Evolutionary conservation across 2,797 vertebrate species (phyloP).

Genomic region (Odontamblyopus rebecca): DNA sequence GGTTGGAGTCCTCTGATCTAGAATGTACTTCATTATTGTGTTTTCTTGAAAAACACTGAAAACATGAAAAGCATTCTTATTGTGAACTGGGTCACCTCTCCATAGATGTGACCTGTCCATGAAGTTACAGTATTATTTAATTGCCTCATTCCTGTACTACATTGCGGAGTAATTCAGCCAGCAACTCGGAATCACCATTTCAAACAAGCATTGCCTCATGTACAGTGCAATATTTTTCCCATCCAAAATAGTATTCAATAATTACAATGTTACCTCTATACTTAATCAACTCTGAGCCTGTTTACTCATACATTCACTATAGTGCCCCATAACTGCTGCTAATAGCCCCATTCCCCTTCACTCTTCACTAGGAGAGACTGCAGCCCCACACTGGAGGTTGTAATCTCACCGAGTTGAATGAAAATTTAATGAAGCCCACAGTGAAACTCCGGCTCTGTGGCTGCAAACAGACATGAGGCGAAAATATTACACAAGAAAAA

Average conservation of each 20-base stretch:
- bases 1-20: no score
- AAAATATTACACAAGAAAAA: conserved; percentile 7
- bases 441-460: conserved; percentile 52
- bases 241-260: neutral
- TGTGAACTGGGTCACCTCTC: no score
- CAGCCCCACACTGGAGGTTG: conserved; percentile 16
- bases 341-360: conserved; percentile 19
- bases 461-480: conserved; percentile 22
- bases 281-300: conserved; percentile 52
- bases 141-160: no score
- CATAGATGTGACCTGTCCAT: no score
- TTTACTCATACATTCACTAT: conserved; percentile 55
- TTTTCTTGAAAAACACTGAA: no score
- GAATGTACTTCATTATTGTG: no score
- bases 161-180: no score
- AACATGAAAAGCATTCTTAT: no score
- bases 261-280: neutral
- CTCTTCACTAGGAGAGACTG: conserved; percentile 21
- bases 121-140: no score
- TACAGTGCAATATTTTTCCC: neutral
- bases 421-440: conserved; percentile 32
- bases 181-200: neutral
- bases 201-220: neutral
- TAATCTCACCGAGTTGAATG: conserved; percentile 34
- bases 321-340: conserved; percentile 63